A percentile compares a stretch with the other conserved stretches of the same genome.
phyloP scores from a whole-genome alignment of 2,113 vertebrate genomes.

The Galemys pyrenaicus region DNA sequence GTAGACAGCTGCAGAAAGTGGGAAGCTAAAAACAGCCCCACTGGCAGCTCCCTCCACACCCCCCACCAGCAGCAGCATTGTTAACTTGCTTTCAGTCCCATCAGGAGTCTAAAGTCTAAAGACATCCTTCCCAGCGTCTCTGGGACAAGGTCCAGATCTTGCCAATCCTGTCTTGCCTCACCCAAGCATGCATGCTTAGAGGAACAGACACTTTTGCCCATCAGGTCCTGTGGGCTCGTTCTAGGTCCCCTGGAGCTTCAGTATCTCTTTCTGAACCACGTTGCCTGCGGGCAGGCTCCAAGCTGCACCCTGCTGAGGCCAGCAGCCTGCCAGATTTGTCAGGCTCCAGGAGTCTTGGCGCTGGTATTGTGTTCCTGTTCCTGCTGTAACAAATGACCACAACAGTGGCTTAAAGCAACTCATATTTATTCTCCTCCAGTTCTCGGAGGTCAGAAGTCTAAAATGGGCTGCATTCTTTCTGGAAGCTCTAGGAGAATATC shows the following conservation, averaged over 20 bases:
- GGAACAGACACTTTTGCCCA: background rate
- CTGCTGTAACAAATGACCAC: background rate
- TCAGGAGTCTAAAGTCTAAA: rapidly evolving
- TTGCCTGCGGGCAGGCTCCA: background rate
- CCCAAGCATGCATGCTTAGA: background rate
- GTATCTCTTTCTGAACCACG: background rate
- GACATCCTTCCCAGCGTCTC: background rate
- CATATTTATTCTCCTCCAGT: background rate
- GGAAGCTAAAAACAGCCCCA: too few species aligned
- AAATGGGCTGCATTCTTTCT: background rate
- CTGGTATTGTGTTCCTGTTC: background rate
- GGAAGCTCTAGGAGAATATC: background rate
- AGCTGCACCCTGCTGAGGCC: background rate
- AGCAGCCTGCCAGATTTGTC: background rate
- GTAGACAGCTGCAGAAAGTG: background rate
- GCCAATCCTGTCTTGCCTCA: background rate
- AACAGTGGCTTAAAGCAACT: background rate
- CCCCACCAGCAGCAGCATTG: background rate
- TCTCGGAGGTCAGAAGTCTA: background rate
- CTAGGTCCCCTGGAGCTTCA: background rate
- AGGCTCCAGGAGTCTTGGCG: background rate
- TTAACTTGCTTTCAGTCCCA: background rate
- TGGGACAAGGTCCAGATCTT: background rate
- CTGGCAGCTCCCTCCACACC: too few species aligned
- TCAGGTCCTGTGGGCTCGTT: background rate